A percentile compares a stretch with the other conserved stretches of the same genome.
phyloP scores from a whole-genome alignment of 1,140 invertebrate genomes.

The Galendromus occidentalis region DNA sequence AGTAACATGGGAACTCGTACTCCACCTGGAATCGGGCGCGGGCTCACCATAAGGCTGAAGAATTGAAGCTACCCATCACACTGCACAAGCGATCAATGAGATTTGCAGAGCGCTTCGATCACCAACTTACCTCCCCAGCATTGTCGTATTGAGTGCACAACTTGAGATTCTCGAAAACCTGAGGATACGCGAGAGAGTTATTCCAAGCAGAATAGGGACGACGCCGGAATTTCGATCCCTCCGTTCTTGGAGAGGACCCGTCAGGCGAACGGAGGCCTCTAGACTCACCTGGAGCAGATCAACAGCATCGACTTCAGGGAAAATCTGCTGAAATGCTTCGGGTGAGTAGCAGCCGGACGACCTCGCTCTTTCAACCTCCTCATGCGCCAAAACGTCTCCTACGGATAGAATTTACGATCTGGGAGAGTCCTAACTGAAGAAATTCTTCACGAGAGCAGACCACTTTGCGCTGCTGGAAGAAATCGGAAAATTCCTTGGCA shows the following conservation, averaged over 20 bases:
- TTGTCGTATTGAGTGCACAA: conserved; percentile 53
- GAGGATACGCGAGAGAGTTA: conserved; percentile 6
- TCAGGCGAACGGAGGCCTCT: too few species aligned
- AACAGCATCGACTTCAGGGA: conserved; percentile 47
- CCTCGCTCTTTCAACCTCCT: conserved; percentile 40
- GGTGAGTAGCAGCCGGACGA: conserved; percentile 52
- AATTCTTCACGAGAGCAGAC: too few species aligned
- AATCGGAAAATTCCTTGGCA: too few species aligned
- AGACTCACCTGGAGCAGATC: conserved; percentile 37
- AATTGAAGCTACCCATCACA: too few species aligned
- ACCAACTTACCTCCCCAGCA: conserved; percentile 36
- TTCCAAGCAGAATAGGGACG: neutral
- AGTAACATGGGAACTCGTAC: conserved; percentile 62
- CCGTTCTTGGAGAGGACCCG: too few species aligned
- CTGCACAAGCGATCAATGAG: too few species aligned
- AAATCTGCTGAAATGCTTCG: conserved; percentile 55
- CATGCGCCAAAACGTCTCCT: conserved; percentile 40
- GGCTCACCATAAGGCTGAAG: neutral
- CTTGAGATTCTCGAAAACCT: conserved; percentile 43
- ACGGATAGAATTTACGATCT: neutral
- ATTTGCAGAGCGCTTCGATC: neutral
- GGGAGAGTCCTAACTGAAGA: too few species aligned
- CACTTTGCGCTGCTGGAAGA: too few species aligned
- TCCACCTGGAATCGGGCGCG: conserved; percentile 26
- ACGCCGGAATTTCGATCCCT: too few species aligned